Evolutionary conservation across 2,888 invertebrate genomes (phyloP).

Genomic region (Cephus pygmeus): DNA sequence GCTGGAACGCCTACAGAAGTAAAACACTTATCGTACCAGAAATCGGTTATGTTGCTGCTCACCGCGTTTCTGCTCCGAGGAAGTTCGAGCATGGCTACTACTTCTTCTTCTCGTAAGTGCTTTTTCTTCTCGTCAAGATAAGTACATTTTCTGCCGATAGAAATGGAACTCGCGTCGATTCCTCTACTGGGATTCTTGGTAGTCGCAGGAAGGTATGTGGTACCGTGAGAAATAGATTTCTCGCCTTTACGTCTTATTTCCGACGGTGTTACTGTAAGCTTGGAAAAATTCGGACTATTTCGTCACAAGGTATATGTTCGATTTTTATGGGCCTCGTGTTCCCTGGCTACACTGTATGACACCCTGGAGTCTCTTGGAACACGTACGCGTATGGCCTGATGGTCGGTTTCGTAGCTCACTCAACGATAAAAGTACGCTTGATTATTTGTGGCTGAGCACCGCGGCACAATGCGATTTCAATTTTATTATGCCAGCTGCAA

Average conservation of each 20-base stretch:
- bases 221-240: neutral
- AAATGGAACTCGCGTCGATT: neutral
- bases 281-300: neutral
- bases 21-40: neutral
- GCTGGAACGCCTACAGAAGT: neutral
- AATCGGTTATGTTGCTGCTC: neutral
- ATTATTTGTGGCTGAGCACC: constrained; percentile 40
- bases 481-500: constrained; percentile 59
- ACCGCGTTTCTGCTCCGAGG: neutral
- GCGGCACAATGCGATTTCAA: constrained; percentile 54
- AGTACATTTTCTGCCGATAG: neutral
- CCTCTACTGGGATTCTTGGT: neutral
- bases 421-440: constrained; percentile 53
- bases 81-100: neutral
- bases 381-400: neutral
- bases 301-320: neutral
- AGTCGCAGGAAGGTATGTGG: neutral
- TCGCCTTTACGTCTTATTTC: neutral
- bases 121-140: neutral
- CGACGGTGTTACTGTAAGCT: neutral
- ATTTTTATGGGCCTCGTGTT: neutral
- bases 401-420: constrained; percentile 5
- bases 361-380: neutral
- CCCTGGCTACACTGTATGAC: neutral
- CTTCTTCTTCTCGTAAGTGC: neutral